Evolutionary conservation across 2,797 vertebrate species (phyloP), one percentile per base, ranked within the genome.

Genomic region (Fistularia tabacaria): DNA sequence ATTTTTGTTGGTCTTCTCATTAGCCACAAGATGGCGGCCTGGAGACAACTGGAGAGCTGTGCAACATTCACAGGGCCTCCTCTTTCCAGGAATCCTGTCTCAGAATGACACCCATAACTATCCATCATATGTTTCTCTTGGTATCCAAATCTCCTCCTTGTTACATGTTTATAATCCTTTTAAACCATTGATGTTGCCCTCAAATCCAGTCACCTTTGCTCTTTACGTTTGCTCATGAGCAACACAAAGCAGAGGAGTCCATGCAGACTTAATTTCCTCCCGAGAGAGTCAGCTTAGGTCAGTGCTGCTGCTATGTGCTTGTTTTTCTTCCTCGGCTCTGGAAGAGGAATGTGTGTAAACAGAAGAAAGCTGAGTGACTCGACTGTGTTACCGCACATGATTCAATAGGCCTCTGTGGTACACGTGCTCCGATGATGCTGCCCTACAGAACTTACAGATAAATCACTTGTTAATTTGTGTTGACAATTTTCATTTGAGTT

Each of bases 281-380:
- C 10, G 10, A 15, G 46, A 10, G 3, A 6, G 40, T 13, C 3
- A 52, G 53, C 9, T 14, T 14, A 38, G 51, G 59, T 38, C 9
- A 37, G 43, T 13, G 9, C 14, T 12, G 44, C 57, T 59, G 53
- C 9, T 9, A 8, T 43, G 55, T 45, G 9, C 41, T 49, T 14
- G 9, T 37, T 10, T 55, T 54, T 62, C 40, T 37, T 51, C 11
- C n/a, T 8, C 46, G 7, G 11, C 10, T 13, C 6, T 55, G 14
- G 41, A 56, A 57, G 51, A 73, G 77, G 67, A 77, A 81, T 77
- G 60, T 69, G 59, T 70, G 59, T 74, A 74, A 81, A 81, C 57
- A 79, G n/a, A 6, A 8, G 51, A 53, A 51, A 58, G 15, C 41
- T 56, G 59, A 66, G 51, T 69, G 43, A 57, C 38, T 68, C 56